Evolutionary conservation across 2,888 invertebrate genomes (phyloP).

Genomic region (Ypsolopha sequella): DNA sequence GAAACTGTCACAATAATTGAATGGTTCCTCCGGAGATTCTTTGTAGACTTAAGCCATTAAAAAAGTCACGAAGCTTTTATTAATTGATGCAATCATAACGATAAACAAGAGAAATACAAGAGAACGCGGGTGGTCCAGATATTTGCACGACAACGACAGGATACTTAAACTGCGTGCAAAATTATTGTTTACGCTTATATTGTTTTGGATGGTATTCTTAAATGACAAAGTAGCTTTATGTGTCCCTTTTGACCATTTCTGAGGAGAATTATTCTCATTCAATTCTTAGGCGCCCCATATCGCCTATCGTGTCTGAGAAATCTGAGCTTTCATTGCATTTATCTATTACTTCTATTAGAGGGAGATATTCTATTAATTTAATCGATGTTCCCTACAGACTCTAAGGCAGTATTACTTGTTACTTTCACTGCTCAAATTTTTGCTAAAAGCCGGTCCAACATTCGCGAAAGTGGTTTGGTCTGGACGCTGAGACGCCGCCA

Average conservation of each 20-base stretch:
- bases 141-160: not conserved
- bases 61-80: conserved; percentile 2
- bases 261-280: not conserved
- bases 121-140: not conserved
- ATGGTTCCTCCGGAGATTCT: too few relatives aligned
- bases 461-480: conserved; percentile 63
- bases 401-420: conserved; percentile 26
- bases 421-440: conserved; percentile 70
- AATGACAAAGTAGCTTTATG: too few relatives aligned
- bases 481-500: conserved; percentile 23
- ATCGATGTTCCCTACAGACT: conserved; percentile 37
- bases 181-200: too few relatives aligned
- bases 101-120: not conserved
- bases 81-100: conserved; percentile 1
- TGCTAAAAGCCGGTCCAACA: conserved; percentile 64
- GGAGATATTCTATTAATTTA: conserved; percentile 30
- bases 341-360: conserved; percentile 12
- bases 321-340: conserved; percentile 4
- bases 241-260: not conserved
- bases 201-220: too few relatives aligned
- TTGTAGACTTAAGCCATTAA: not conserved
- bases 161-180: too few relatives aligned
- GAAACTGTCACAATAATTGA: too few relatives aligned
- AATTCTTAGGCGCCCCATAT: not conserved
- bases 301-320: not conserved